Base-by-base conservation (phyloP, 2,888 invertebrate species). In the Agrochola macilenta region DNA sequence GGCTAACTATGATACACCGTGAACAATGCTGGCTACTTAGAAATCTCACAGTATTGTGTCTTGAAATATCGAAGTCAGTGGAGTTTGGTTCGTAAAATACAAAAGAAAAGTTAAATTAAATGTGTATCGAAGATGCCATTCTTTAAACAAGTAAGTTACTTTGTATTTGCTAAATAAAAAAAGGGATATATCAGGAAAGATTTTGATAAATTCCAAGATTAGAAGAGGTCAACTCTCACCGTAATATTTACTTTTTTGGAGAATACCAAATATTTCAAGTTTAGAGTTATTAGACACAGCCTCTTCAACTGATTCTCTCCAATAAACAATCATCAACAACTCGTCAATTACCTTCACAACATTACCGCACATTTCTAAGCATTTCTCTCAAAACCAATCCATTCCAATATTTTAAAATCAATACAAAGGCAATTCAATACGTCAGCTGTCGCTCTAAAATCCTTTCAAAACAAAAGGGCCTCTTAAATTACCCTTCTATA, bases 1-100 rank as follows among this genome's bases (percentile, higher is more conserved):
- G 23, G 35, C 80, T 75, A 84, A 75, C 80, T 84, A 74, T 74
- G 72, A 75, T 52, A 65, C 71, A 69, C 43, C 7, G 78, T 57
- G 79, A 74, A 73, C 64, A 72, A 72, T 52, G 61, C 71, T 26
- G 20, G 52, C 80, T 71, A 74, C 79, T 74, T 69, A 82, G 12
- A 54, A 57, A 65, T 49, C 39, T 64, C 14, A 14, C 20, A 63
- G 30, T 69, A 17, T 52, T 69, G 23, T 75, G 23, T 26, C 49
- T 77, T 54, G 7, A 63, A 76, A 71, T 52, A 46, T 26, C 5
- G n/a, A 12, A n/a, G 23, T 17, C 5, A 17, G 54, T 73, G 1
- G 14, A 43, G 2, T 39, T 30, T 17, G 11, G 3, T 5, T 20
- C 5, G n/a, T 35, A 9, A 57, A 57, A 57, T 12, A 1, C 11